phyloP scores from a whole-genome alignment of 2,888 invertebrate species.

The Agonopterix arenella region DNA sequence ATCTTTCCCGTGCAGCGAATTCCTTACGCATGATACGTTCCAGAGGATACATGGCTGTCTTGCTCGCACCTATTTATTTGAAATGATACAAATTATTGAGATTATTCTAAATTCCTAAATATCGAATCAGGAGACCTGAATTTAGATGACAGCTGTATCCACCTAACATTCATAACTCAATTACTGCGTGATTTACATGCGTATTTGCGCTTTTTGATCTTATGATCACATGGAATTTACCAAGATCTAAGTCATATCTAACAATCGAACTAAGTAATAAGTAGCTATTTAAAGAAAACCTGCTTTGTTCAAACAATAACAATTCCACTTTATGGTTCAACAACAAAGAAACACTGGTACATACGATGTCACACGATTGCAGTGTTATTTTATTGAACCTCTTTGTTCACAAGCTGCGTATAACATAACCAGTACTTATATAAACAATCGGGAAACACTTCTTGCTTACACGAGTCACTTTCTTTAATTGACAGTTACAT shows the following conservation, averaged over 20 bases:
- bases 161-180: too few relatives aligned
- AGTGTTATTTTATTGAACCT: constrained; percentile 17
- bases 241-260: background rate
- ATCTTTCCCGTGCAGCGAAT: constrained; percentile 42
- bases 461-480: too few relatives aligned
- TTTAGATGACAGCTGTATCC: too few relatives aligned
- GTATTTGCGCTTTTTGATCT: too few relatives aligned
- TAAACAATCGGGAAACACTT: background rate
- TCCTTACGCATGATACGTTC: constrained; percentile 17
- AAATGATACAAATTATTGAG: background rate
- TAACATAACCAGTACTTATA: constrained; percentile 11
- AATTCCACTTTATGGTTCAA: constrained; percentile 23
- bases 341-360: constrained; percentile 29
- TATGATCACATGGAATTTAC: too few relatives aligned
- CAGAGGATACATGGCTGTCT: constrained; percentile 7
- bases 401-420: constrained; percentile 29
- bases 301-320: constrained; percentile 19
- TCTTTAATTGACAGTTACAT: too few relatives aligned
- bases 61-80: background rate
- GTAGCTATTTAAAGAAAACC: constrained; percentile 3
- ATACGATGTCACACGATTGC: constrained; percentile 20
- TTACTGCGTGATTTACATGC: too few relatives aligned
- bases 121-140: too few relatives aligned
- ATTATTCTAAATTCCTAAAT: background rate
- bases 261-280: background rate